These are phyloP conservation scores for Glyptemys insculpta DNA, from an alignment of 2,797 vertebrate species.

Conservation along the genomic window DNA sequence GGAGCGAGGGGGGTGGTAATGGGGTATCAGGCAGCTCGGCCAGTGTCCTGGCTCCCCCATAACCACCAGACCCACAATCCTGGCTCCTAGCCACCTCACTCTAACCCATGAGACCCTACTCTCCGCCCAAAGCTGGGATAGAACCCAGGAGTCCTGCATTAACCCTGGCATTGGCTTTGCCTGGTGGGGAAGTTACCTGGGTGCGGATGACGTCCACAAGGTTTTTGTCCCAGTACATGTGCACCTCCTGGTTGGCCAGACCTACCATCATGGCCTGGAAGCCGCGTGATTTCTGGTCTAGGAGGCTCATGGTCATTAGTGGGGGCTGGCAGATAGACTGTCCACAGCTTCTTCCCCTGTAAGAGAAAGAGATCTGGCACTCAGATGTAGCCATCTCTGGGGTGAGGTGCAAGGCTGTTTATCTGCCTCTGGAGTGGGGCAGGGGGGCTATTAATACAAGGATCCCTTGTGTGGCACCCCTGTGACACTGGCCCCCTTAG, in stretches of 20 bases:
- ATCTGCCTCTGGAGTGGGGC: background rate
- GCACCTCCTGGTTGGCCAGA: conserved; percentile 88
- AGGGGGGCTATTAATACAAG: background rate
- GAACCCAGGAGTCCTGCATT: background rate
- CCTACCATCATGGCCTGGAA: conserved; percentile 90
- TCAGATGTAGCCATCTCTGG: background rate
- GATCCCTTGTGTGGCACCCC: background rate
- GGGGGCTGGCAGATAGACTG: conserved; percentile 81
- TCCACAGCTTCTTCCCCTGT: conserved; percentile 93
- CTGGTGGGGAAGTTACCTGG: conserved; percentile 70
- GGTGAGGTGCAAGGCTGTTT: background rate
- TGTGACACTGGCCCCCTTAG: background rate
- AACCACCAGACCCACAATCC: background rate
- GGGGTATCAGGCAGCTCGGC: fast-evolving
- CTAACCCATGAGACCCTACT: background rate
- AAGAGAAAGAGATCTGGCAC: background rate
- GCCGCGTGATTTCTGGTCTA: conserved; percentile 88
- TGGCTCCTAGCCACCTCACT: background rate
- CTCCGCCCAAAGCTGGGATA: background rate
- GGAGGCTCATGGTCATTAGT: conserved; percentile 86
- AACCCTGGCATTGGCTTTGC: background rate
- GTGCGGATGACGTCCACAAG: conserved; percentile 85
- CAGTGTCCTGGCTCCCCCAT: too few species aligned
- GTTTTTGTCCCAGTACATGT: conserved; percentile 89
- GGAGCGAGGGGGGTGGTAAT: background rate